These are phyloP conservation scores for Pogonognathellus flavescens DNA, from an alignment of 1,140 invertebrate genomes.

Conservation along the genomic window DNA sequence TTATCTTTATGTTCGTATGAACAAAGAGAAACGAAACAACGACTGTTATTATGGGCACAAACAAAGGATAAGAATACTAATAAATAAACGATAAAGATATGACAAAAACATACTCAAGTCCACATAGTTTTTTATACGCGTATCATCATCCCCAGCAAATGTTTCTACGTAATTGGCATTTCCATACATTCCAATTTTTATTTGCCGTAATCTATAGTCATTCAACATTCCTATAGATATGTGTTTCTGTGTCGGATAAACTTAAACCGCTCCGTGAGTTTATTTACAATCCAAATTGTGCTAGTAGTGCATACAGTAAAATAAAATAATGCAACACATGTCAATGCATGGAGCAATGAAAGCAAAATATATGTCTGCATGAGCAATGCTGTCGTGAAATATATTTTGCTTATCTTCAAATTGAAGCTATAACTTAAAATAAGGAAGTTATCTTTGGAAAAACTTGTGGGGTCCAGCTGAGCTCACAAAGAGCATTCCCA, in stretches of 20 bases:
- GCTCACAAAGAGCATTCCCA: conserved; percentile 30
- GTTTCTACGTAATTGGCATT: neutral
- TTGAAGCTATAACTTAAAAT: neutral
- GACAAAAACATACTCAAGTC: no score
- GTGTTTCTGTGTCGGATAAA: no score
- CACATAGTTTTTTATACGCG: no score
- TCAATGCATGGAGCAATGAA: neutral
- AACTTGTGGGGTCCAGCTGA: conserved; percentile 17
- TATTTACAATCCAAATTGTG: no score
- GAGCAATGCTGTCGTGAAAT: neutral
- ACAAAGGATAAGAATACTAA: neutral
- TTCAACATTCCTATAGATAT: no score
- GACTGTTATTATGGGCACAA: neutral
- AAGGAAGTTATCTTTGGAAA: neutral
- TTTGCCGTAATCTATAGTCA: no score
- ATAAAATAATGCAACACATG: neutral
- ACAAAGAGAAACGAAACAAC: conserved; percentile 23
- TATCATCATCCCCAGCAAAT: no score
- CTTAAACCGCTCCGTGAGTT: no score
- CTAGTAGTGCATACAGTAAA: no score
- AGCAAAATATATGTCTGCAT: neutral
- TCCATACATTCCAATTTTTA: neutral
- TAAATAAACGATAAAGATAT: conserved; percentile 3
- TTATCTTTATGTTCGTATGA: conserved; percentile 37
- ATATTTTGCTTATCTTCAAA: conserved; percentile 2